phyloP scores from a whole-genome alignment of 2,888 invertebrate species.

The Drosophila demipolita region DNA sequence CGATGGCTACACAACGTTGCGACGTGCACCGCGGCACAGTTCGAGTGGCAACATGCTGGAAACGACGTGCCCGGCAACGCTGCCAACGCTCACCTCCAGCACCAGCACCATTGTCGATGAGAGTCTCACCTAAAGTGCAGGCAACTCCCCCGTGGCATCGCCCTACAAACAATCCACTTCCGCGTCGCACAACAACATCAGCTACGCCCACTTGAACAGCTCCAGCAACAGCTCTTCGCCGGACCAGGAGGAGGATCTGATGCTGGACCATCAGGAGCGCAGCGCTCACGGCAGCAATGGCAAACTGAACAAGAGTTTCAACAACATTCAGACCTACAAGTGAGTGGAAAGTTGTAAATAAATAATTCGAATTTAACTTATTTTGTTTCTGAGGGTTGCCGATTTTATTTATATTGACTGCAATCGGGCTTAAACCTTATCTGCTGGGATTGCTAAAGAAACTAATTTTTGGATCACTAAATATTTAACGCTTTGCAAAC shows the following conservation, averaged over 20 bases:
- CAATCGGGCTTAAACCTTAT: too few relatives aligned
- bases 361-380: background rate
- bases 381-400: background rate
- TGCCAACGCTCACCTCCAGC: constrained; percentile 81
- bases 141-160: constrained; percentile 62
- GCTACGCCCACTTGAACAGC: constrained; percentile 78
- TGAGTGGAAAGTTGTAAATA: constrained; percentile 32
- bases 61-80: constrained; percentile 82
- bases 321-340: constrained; percentile 85
- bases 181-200: constrained; percentile 56
- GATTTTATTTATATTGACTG: background rate
- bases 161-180: constrained; percentile 65
- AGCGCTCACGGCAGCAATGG: constrained; percentile 74
- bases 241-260: constrained; percentile 81
- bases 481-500: too few relatives aligned
- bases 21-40: too few relatives aligned
- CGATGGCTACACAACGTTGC: too few relatives aligned
- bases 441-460: too few relatives aligned
- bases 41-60: too few relatives aligned
- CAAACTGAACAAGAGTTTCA: constrained; percentile 82
- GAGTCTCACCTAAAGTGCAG: constrained; percentile 62
- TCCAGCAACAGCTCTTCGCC: constrained; percentile 83
- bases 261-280: constrained; percentile 76
- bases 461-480: too few relatives aligned
- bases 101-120: constrained; percentile 83